phyloP scores from a whole-genome alignment of 2,113 vertebrate species.

The Pycnonotus jocosus region DNA sequence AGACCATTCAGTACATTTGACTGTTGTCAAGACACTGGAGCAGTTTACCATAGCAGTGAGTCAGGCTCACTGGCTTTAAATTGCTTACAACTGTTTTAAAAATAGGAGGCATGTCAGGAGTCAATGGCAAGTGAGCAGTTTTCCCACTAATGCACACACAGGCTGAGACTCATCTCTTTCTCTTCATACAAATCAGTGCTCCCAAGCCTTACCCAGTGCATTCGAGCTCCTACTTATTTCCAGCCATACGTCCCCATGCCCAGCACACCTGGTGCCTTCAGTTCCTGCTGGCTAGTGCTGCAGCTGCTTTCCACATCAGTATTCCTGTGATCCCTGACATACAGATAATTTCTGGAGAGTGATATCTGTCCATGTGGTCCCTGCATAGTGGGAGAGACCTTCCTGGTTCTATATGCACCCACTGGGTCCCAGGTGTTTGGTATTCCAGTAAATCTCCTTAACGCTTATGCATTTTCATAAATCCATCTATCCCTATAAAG shows the following conservation, averaged over 20 bases:
- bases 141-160: neutral
- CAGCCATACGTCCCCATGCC: neutral
- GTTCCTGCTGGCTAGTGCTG: neutral
- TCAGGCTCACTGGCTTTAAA: neutral
- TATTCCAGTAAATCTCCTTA: conserved; percentile 3
- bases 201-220: neutral
- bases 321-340: neutral
- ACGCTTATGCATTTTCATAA: neutral
- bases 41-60: neutral
- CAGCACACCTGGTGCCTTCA: neutral
- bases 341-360: neutral
- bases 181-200: neutral
- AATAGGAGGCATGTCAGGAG: neutral
- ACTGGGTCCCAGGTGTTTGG: neutral
- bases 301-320: neutral
- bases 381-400: neutral
- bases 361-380: fast-evolving
- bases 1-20: neutral
- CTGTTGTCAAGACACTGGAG: neutral
- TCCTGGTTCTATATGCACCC: fast-evolving
- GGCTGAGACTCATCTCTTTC: neutral
- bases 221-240: neutral
- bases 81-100: neutral
- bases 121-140: neutral
- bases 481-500: neutral